A percentile compares a stretch with the other conserved stretches of the same genome.
Conservation (phyloP, 2,888 invertebrate species). For the Erebia ligea region DNA sequence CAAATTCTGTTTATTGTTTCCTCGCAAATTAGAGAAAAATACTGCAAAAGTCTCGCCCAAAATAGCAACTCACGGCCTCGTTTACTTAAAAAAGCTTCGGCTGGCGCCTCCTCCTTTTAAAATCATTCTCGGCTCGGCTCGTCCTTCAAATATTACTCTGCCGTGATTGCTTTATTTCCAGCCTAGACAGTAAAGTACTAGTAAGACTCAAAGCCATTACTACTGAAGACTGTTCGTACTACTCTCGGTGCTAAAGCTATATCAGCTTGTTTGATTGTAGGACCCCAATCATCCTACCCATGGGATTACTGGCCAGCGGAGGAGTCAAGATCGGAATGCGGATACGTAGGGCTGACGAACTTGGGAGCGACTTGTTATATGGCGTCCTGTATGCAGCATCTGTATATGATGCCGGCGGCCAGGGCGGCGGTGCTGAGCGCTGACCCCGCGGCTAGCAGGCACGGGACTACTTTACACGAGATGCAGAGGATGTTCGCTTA, state of each 20-base stretch:
- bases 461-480: slow-evolving; percentile 92
- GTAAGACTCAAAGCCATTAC: too few species aligned
- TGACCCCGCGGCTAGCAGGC: slow-evolving; percentile 89
- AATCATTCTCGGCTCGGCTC: too few species aligned
- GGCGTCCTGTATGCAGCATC: slow-evolving; percentile 98
- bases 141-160: too few species aligned
- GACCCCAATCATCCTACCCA: slow-evolving; percentile 92
- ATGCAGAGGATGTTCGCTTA: slow-evolving; percentile 98
- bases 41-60: too few species aligned
- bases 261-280: slow-evolving; percentile 52
- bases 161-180: too few species aligned
- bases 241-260: background rate
- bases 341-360: slow-evolving; percentile 97
- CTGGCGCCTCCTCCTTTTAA: too few species aligned
- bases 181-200: too few species aligned
- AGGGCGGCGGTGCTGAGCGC: slow-evolving; percentile 92
- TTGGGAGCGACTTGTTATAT: slow-evolving; percentile 98
- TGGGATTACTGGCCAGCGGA: slow-evolving; percentile 99
- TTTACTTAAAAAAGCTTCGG: too few species aligned
- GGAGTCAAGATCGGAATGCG: slow-evolving; percentile 96
- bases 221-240: too few species aligned
- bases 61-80: too few species aligned
- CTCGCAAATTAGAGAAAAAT: too few species aligned
- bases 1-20: too few species aligned
- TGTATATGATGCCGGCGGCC: slow-evolving; percentile 98